Percentiles rank a stretch among this genome's conserved stretches.
phyloP scores from a whole-genome alignment of 2,113 vertebrate genomes.

The Silurus meridionalis region DNA sequence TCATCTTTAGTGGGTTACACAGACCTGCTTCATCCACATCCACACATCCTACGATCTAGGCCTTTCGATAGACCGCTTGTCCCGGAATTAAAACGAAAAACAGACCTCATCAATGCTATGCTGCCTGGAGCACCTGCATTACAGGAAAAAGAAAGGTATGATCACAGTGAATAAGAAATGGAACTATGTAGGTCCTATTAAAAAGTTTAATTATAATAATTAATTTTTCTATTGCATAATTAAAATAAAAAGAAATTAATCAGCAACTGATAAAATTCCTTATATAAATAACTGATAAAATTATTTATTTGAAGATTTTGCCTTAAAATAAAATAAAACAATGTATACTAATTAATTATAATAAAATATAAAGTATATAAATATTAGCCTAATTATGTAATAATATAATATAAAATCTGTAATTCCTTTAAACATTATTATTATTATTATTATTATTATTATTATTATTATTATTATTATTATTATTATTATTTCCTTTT shows the following conservation, averaged over 20 bases:
- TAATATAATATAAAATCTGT: not conserved
- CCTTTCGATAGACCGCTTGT: slow-evolving; percentile 54
- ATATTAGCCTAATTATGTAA: not conserved
- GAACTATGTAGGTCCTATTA: not conserved
- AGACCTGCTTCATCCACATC: slow-evolving; percentile 54
- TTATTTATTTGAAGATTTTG: too few species aligned
- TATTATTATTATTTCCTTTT: too few species aligned
- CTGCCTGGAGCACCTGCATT: slow-evolving; percentile 33
- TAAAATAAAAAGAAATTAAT: not conserved
- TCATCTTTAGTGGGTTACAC: slow-evolving; percentile 58
- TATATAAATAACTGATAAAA: too few species aligned
- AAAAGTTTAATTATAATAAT: not conserved
- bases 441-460: too few species aligned
- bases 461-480: too few species aligned
- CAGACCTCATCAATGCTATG: slow-evolving; percentile 40
- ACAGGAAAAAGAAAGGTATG: slow-evolving; percentile 62
- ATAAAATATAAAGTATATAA: too few species aligned
- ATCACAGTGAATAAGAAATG: slow-evolving; percentile 35
- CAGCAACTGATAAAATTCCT: not conserved
- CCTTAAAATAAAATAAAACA: too few species aligned
- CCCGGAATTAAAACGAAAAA: slow-evolving; percentile 58
- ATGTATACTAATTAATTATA: too few species aligned
- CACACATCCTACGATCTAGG: slow-evolving; percentile 49
- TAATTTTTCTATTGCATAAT: not conserved
- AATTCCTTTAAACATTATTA: not conserved